Evolutionary conservation across 1,140 invertebrate genomes (phyloP).

Genomic region (Trichonephila clavata): DNA sequence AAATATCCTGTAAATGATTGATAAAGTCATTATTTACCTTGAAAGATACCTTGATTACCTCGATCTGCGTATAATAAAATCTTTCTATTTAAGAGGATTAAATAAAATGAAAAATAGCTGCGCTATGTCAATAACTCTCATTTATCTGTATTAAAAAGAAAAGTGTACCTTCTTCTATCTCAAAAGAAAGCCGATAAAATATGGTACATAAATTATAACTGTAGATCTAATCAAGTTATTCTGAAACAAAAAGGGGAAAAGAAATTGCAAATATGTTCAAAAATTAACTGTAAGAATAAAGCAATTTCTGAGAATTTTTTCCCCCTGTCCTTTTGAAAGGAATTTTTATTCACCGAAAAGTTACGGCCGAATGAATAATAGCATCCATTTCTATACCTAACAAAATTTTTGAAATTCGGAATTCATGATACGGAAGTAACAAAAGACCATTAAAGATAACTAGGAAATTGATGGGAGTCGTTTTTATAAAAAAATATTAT

Average conservation of each 20-base stretch:
- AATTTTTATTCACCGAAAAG: constrained; percentile 31
- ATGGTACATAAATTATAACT: too few species aligned
- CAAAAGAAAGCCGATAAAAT: not conserved
- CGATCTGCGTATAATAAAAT: too few species aligned
- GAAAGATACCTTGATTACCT: too few species aligned
- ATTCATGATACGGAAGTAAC: constrained; percentile 48
- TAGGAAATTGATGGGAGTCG: constrained; percentile 45
- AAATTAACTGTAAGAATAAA: not conserved
- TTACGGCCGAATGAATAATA: constrained; percentile 37
- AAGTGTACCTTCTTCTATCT: not conserved
- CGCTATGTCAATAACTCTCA: too few species aligned
- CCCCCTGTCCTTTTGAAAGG: not conserved
- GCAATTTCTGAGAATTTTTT: not conserved
- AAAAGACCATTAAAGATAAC: constrained; percentile 61
- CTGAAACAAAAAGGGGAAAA: not conserved
- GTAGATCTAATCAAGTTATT: not conserved
- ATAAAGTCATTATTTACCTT: too few species aligned
- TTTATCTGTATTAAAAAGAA: too few species aligned
- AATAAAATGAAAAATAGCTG: too few species aligned
- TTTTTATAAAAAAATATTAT: constrained; percentile 56
- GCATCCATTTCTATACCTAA: constrained; percentile 26
- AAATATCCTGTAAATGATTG: too few species aligned
- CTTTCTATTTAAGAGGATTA: too few species aligned
- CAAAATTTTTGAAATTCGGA: constrained; percentile 50
- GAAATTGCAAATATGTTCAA: not conserved